Evolutionary conservation across 2,888 invertebrate species (phyloP).

Genomic region (Diadromus collaris): DNA sequence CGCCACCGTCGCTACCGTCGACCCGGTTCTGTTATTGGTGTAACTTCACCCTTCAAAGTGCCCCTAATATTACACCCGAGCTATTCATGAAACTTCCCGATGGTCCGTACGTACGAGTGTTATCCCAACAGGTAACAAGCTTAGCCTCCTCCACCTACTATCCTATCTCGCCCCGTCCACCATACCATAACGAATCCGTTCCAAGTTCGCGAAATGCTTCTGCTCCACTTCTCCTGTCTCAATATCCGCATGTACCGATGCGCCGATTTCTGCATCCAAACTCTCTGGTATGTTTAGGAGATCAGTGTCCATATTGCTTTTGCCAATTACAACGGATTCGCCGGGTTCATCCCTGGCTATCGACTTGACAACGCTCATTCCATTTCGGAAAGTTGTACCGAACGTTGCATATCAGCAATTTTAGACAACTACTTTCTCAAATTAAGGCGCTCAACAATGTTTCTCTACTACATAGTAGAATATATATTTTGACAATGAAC

Average conservation of each 20-base stretch:
- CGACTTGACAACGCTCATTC: not conserved
- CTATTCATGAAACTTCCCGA: conserved; percentile 68
- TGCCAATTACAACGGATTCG: conserved; percentile 2
- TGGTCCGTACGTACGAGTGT: conserved; percentile 59
- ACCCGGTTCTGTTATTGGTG: conserved; percentile 69
- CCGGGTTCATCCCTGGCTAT: not conserved
- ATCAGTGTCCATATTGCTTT: conserved; percentile 2
- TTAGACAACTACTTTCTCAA: not conserved
- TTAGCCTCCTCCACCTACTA: conserved; percentile 38
- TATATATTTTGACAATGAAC: not conserved
- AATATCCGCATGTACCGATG: conserved; percentile 6
- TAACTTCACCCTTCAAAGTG: conserved; percentile 71
- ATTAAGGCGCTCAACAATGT: not conserved
- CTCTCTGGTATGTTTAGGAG: not conserved
- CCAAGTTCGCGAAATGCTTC: conserved; percentile 36
- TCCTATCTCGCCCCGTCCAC: conserved; percentile 1
- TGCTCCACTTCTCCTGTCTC: conserved; percentile 19
- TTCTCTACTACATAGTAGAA: not conserved
- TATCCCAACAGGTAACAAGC: conserved; percentile 64
- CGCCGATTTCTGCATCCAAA: not conserved
- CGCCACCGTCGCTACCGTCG: conserved; percentile 31
- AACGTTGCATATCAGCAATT: not conserved
- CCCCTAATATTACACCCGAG: conserved; percentile 67
- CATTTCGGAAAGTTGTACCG: not conserved
- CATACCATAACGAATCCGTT: conserved; percentile 26